Base-by-base conservation (phyloP, 2,113 vertebrate genomes). In the Mirounga angustirostris region DNA sequence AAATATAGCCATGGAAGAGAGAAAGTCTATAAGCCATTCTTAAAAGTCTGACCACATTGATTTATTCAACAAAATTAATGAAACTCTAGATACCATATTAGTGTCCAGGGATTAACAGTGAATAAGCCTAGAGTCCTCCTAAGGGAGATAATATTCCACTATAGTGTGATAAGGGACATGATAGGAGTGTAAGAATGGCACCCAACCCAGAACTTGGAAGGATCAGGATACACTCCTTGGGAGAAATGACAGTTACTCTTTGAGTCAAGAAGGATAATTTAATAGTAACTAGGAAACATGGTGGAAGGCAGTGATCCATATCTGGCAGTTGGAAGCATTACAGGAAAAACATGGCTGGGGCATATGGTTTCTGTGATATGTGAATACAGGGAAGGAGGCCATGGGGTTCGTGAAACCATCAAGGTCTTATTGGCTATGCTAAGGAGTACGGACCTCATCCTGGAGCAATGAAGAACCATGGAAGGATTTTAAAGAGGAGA, bases 41-140 rank as follows among this genome's bases (percentile, higher is more conserved):
- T 67, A 58, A 95, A 56, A 46, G 83, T 86, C 74, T 87, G 43
- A 71, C 30, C 52, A 69, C 78, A 56, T 46, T 84, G 46, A 33
- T 63, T 76, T 83, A 61, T 80, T 74, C 33, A 43, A 33, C 69
- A 63, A 84, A 91, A 36, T 85, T 24, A 52, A 67, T 52, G 78
- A 50, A 61, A 86, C 16, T 84, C 73, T 65, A 18, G 40, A 58
- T 65, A 28, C 16, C 8, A 5, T 67, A 6, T 59, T 54, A 82
- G 54, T n/a, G 28, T 71, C 56, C n/a, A 61, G 19, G 52, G 40
- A 43, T 58, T 82, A 43, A 2, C 5, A 50, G 36, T 21, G 54
- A 36, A 2, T 12, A 24, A 69, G 36, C 33, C 18, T 58, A 7
- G 5, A 4, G 9, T 73, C n/a, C 46, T 85, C 10, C 46, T 40